These are phyloP conservation scores for Harmothoe impar DNA, from an alignment of 2,888 invertebrate genomes.

Conservation along the genomic window DNA sequence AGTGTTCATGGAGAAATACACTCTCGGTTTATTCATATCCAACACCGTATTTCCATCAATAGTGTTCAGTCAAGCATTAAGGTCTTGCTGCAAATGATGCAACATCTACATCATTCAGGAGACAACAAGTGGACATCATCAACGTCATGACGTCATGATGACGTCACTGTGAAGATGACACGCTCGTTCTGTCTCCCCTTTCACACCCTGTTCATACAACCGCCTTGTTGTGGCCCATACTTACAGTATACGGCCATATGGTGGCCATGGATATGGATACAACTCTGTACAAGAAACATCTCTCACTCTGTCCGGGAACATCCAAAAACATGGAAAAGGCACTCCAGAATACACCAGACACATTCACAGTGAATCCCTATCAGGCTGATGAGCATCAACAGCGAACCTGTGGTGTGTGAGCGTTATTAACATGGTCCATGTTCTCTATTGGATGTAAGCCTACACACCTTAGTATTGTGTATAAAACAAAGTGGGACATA, in stretches of 20 bases:
- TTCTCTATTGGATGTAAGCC: too few relatives aligned
- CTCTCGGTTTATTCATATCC: conserved; percentile 28
- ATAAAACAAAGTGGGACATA: too few relatives aligned
- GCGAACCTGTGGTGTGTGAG: too few relatives aligned
- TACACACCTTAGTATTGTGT: too few relatives aligned
- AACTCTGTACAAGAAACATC: not conserved
- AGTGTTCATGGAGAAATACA: conserved; percentile 16
- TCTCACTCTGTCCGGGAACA: not conserved
- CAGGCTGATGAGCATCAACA: not conserved
- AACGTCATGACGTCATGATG: too few relatives aligned
- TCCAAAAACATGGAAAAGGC: not conserved
- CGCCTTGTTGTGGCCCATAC: too few relatives aligned
- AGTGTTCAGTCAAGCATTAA: conserved; percentile 18
- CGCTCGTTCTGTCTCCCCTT: too few relatives aligned
- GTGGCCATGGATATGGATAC: too few relatives aligned
- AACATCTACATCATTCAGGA: not conserved
- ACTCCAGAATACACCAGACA: conserved; percentile 11
- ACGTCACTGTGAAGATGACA: too few relatives aligned
- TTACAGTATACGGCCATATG: too few relatives aligned
- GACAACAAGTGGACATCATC: not conserved
- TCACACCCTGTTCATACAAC: too few relatives aligned
- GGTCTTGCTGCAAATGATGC: not conserved
- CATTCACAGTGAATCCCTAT: not conserved
- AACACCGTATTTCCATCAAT: conserved; percentile 36
- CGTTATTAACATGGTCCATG: too few relatives aligned